Evolutionary conservation across 2,113 vertebrate species (phyloP).

Genomic region (Percina caprodes): DNA sequence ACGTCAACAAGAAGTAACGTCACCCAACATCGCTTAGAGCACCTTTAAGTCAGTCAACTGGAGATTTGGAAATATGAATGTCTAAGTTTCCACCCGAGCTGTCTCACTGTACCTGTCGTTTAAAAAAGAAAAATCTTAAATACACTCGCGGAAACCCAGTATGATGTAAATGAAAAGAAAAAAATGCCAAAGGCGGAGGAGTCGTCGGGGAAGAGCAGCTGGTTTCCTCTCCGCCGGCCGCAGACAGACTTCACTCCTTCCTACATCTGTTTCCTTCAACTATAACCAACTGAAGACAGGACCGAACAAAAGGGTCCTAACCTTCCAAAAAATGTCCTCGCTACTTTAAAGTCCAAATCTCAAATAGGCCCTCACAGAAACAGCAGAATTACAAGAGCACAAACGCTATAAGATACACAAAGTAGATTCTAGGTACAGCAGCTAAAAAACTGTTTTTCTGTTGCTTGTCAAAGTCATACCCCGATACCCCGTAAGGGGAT

Average conservation of each 20-base stretch:
- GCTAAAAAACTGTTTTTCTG: not conserved
- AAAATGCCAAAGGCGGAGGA: not conserved
- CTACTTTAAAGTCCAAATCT: not conserved
- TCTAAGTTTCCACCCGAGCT: too few relatives aligned
- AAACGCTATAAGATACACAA: not conserved
- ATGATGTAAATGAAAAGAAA: not conserved
- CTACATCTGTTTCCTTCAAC: constrained; percentile 57
- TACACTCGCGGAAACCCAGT: too few relatives aligned
- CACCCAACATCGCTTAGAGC: too few relatives aligned
- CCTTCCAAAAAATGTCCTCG: not conserved
- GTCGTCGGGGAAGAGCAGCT: constrained; percentile 12
- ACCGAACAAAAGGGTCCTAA: not conserved
- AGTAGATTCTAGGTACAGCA: not conserved
- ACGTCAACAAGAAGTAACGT: too few relatives aligned
- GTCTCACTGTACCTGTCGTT: too few relatives aligned
- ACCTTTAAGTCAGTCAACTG: too few relatives aligned
- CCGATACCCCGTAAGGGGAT: too few relatives aligned
- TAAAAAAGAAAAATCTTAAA: too few relatives aligned
- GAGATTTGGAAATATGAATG: too few relatives aligned
- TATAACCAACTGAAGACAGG: not conserved
- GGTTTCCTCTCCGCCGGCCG: constrained; percentile 24
- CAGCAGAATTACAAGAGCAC: not conserved
- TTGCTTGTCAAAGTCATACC: too few relatives aligned
- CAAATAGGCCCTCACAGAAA: too few relatives aligned
- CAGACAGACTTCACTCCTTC: constrained; percentile 26